Conservation (phyloP, 1,140 invertebrate species). For the Archivesica marissinica region DNA sequence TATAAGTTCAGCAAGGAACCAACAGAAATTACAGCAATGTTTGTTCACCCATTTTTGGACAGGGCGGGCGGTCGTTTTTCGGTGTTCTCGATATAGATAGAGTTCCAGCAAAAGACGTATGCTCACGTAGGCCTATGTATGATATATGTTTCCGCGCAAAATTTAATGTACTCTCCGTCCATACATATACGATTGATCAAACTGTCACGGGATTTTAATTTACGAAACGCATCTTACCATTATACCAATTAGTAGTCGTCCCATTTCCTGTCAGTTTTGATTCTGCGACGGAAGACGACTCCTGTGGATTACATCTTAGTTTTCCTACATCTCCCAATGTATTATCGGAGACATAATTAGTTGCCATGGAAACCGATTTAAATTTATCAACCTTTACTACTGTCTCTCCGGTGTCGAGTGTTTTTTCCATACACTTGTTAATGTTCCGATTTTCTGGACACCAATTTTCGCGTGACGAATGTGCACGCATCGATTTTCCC, state of each 20-base stretch:
- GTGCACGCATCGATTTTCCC: background rate
- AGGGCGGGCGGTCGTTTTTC: no score
- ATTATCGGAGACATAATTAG: conserved; percentile 28
- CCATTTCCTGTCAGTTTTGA: background rate
- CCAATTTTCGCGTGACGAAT: background rate
- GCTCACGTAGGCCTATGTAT: no score
- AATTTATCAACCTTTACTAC: background rate
- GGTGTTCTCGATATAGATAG: no score
- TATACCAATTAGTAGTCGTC: background rate
- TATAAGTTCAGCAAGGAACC: no score
- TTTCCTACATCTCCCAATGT: background rate
- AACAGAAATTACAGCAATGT: no score
- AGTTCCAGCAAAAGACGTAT: no score
- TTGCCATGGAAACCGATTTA: conserved; percentile 24
- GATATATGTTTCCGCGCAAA: no score
- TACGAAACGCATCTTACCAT: background rate
- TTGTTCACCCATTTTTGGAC: no score
- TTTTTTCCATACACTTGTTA: background rate
- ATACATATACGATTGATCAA: no score
- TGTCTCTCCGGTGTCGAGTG: background rate
- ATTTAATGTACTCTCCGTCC: no score
- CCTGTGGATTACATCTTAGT: background rate
- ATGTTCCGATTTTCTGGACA: background rate
- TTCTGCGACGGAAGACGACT: background rate
- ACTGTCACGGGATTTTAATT: no score